Percentiles rank a stretch among this genome's conserved stretches.
Evolutionary conservation across 2,113 vertebrate genomes (phyloP).

Genomic region (Sinocyclocheilus anophthalmus): DNA sequence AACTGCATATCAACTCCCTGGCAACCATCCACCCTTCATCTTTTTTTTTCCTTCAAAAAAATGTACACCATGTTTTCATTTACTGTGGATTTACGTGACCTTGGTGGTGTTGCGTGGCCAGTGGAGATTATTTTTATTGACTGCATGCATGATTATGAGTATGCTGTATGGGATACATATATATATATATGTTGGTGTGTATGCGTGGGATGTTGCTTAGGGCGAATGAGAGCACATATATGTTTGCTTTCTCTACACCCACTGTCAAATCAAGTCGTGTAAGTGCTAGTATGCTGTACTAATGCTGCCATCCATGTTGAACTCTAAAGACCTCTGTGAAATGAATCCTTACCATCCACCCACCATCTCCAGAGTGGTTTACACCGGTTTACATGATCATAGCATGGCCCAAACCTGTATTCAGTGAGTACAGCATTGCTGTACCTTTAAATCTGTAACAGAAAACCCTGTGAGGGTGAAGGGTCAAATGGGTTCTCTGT

Average conservation of each 20-base stretch:
- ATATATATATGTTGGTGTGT: not conserved
- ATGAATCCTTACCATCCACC: not conserved
- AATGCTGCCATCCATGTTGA: not conserved
- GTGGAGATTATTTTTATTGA: conserved; percentile 6
- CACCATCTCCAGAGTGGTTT: conserved; percentile 7
- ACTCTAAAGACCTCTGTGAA: not conserved
- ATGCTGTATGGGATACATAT: not conserved
- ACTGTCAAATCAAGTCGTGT: not conserved
- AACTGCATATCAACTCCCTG: not conserved
- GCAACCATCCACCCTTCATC: not conserved
- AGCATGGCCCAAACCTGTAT: not conserved
- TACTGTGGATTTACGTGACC: not conserved
- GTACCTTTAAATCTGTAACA: not conserved
- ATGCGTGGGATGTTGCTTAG: conserved; percentile 20
- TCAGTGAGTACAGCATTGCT: not conserved
- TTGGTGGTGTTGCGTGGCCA: not conserved
- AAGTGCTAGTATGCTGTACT: not conserved
- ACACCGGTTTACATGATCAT: not conserved
- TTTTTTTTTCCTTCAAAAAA: not conserved
- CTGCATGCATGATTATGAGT: not conserved
- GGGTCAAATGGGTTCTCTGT: conserved; percentile 34
- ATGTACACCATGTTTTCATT: not conserved
- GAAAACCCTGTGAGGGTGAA: conserved; percentile 11
- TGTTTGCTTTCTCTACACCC: not conserved
- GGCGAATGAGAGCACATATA: not conserved